Conservation (phyloP, 1,140 invertebrate species). For the Apis florea region DNA sequence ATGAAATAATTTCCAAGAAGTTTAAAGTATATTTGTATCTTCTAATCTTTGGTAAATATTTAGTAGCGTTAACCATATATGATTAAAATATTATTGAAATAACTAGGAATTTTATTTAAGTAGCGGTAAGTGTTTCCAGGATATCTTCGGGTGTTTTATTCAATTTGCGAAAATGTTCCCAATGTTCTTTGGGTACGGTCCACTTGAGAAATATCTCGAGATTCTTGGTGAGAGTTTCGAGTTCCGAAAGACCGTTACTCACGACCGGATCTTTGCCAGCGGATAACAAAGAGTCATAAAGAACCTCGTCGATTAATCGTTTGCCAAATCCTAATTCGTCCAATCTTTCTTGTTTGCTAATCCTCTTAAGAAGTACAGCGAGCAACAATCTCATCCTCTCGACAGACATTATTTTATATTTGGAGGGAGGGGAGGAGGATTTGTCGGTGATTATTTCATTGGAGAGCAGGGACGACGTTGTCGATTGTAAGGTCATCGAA, state of each 20-base stretch:
- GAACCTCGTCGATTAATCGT: conserved; percentile 90
- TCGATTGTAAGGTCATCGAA: not conserved
- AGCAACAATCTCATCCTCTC: conserved; percentile 89
- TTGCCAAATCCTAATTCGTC: conserved; percentile 90
- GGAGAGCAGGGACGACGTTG: conserved; percentile 62
- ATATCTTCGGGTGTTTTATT: conserved; percentile 89
- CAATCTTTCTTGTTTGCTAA: conserved; percentile 88
- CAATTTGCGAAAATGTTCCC: conserved; percentile 87
- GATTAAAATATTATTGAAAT: not conserved
- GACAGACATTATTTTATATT: conserved; percentile 82
- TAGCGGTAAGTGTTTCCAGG: conserved; percentile 85
- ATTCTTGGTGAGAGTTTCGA: conserved; percentile 85
- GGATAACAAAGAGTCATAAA: conserved; percentile 87
- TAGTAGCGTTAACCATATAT: not conserved
- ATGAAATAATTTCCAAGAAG: not conserved
- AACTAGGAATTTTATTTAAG: conserved; percentile 53
- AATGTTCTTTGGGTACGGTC: conserved; percentile 89
- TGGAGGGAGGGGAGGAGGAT: conserved; percentile 33
- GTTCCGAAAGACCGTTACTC: conserved; percentile 80
- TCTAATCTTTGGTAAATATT: conserved; percentile 27
- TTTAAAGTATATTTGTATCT: not conserved
- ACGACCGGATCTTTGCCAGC: conserved; percentile 85
- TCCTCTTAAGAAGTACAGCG: conserved; percentile 89
- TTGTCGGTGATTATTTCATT: conserved; percentile 85
- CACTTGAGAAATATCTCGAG: conserved; percentile 89